Evolutionary conservation across 1,140 invertebrate genomes (phyloP).

Genomic region (Trichomalopsis sarcophagae): DNA sequence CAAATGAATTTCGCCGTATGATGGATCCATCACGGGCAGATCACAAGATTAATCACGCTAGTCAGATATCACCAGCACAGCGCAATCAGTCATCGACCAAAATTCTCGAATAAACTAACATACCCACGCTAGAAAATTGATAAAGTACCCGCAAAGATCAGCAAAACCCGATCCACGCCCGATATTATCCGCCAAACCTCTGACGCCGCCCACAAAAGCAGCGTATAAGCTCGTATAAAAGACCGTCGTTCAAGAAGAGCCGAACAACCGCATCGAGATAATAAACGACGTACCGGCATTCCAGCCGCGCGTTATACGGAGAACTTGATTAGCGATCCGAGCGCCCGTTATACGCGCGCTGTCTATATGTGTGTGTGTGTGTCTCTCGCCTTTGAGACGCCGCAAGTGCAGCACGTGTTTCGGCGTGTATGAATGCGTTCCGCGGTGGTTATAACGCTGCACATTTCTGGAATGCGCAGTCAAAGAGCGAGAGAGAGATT

Average conservation of each 20-base stretch:
- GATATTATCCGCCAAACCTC: too few relatives aligned
- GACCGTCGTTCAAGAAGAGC: too few relatives aligned
- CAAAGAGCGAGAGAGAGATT: conserved; percentile 5
- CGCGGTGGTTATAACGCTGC: background rate
- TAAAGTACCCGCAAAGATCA: too few relatives aligned
- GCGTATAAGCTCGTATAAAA: too few relatives aligned
- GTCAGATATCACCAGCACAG: background rate
- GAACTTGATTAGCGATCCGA: conserved; percentile 14
- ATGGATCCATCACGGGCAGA: background rate
- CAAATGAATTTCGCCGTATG: background rate
- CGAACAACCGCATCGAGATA: too few relatives aligned
- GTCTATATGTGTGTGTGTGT: too few relatives aligned
- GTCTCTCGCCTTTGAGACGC: background rate
- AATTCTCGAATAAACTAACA: background rate
- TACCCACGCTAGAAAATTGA: too few relatives aligned
- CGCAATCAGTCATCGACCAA: background rate
- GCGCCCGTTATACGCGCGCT: background rate
- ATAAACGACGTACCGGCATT: background rate
- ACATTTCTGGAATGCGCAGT: conserved; percentile 28
- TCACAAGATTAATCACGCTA: background rate
- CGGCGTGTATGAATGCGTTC: background rate
- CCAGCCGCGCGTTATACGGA: background rate
- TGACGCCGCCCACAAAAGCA: too few relatives aligned
- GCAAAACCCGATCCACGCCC: too few relatives aligned
- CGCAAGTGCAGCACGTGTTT: background rate